Conservation (phyloP, 1,140 invertebrate species). For the Spodoptera frugiperda region DNA sequence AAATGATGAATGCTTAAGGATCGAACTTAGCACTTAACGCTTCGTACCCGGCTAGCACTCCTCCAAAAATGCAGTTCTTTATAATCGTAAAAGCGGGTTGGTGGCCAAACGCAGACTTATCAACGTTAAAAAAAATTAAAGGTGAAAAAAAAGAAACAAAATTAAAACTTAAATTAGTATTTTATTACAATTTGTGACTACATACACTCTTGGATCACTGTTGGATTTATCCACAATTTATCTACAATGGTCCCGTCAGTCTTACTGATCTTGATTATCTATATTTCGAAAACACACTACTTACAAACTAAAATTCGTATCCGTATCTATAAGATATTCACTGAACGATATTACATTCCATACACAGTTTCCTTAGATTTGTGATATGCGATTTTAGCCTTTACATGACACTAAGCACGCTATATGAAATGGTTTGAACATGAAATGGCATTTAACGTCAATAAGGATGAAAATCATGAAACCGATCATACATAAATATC, state of each 20-base stretch:
- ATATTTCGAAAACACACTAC: conserved; percentile 36
- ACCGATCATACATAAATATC: conserved; percentile 22
- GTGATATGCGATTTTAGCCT: too few relatives aligned
- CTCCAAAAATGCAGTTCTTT: too few relatives aligned
- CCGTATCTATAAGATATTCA: conserved; percentile 9
- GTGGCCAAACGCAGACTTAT: too few relatives aligned
- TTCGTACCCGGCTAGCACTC: too few relatives aligned
- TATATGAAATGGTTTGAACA: too few relatives aligned
- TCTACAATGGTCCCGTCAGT: conserved; percentile 27
- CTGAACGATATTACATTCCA: conserved; percentile 8
- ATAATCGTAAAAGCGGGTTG: too few relatives aligned
- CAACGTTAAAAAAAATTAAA: too few relatives aligned
- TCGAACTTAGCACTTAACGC: too few relatives aligned
- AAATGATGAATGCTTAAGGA: too few relatives aligned
- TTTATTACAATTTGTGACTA: conserved; percentile 24
- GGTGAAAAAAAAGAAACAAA: neutral
- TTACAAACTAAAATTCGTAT: conserved; percentile 53
- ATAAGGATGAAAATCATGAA: neutral
- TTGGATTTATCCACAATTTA: conserved; percentile 19
- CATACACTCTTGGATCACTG: conserved; percentile 33
- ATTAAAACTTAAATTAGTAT: conserved; percentile 5
- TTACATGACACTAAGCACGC: too few relatives aligned
- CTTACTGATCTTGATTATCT: conserved; percentile 37
- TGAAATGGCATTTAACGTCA: neutral
- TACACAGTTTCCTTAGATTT: neutral